Evolutionary conservation across 2,797 vertebrate genomes (phyloP), one percentile per base, ranked within the genome.

Genomic region (Halcyon chelicuti): DNA sequence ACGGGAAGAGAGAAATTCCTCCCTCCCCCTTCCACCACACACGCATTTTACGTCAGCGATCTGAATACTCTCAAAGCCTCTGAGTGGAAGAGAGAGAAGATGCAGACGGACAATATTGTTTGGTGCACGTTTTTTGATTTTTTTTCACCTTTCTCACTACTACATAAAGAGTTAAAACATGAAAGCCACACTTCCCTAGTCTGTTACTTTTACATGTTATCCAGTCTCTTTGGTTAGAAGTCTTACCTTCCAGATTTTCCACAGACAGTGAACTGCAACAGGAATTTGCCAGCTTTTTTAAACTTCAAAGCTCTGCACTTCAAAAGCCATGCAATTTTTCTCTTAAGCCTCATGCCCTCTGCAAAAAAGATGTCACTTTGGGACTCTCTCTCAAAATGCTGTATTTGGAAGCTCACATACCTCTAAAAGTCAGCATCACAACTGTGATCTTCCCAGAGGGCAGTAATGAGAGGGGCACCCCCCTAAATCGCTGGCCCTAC

Each of bases 241-340:
- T 51, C 57, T 47, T 40, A 76, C 60, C 58, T 66, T 83, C 67
- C 75, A 68, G 58, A 82, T 84, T 91, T 86, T 68, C 51, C 60
- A 57, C 33, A 81, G 57, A 60, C 46, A 63, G 57, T 8, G n/a
- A 65, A n/a, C n/a, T 39, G 77, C 46, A 54, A 21, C 15, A 39
- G 51, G 63, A 71, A 44, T 88, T 92, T 74, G 35, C 37, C 67
- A 37, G 55, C 10, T 81, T 76, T 86, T 93, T 31, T 22, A 51
- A 66, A 91, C 89, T 94, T 93, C 86, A 92, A 94, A 92, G 90
- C 65, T 73, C 62, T 66, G 47, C 42, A 73, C 73, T 95, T 90
- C 93, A 88, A 92, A 95, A 86, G 44, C 52, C 13, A 31, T 71
- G 35, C 44, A 37, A 35, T 44, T 90, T 66, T 75, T 81, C 37